Conservation (phyloP, 2,113 vertebrate species). For the Herpailurus yagouaroundi region DNA sequence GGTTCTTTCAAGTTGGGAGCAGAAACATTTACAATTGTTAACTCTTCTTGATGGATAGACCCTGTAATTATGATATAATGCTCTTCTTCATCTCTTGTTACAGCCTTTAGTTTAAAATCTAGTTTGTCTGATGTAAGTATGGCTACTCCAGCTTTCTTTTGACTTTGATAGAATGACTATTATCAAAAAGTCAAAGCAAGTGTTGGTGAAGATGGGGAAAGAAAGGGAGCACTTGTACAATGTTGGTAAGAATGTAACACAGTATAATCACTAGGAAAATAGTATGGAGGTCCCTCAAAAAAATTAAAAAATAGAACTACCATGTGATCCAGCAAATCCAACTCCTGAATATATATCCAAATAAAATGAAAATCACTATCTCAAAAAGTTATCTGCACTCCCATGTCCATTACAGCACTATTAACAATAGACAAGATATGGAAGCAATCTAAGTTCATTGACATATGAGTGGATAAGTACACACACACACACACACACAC, state of each 20-base stretch:
- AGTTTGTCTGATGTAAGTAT: too few species aligned
- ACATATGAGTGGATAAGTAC: too few species aligned
- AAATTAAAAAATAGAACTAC: not conserved
- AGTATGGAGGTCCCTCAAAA: not conserved
- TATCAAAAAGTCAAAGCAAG: not conserved
- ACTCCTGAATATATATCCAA: not conserved
- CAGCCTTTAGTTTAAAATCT: too few species aligned
- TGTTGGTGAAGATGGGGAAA: not conserved
- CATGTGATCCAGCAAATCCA: not conserved
- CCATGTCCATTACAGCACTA: not conserved
- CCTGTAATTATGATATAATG: too few species aligned
- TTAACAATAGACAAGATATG: not conserved
- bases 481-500: too few species aligned
- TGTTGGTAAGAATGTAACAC: not conserved
- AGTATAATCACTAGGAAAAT: not conserved
- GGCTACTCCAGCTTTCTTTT: too few species aligned
- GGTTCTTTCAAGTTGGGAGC: too few species aligned
- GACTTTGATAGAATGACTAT: too few species aligned
- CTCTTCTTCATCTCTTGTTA: too few species aligned
- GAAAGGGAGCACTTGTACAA: not conserved
- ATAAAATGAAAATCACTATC: not conserved
- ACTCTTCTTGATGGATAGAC: too few species aligned
- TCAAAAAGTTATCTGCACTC: not conserved
- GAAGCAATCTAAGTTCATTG: too few species aligned
- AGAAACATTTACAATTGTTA: too few species aligned